Percentiles rank a stretch among this genome's conserved stretches.
These are phyloP conservation scores for Puffinus mauretanicus DNA, from an alignment of 2,113 vertebrate species.

Conservation along the genomic window DNA sequence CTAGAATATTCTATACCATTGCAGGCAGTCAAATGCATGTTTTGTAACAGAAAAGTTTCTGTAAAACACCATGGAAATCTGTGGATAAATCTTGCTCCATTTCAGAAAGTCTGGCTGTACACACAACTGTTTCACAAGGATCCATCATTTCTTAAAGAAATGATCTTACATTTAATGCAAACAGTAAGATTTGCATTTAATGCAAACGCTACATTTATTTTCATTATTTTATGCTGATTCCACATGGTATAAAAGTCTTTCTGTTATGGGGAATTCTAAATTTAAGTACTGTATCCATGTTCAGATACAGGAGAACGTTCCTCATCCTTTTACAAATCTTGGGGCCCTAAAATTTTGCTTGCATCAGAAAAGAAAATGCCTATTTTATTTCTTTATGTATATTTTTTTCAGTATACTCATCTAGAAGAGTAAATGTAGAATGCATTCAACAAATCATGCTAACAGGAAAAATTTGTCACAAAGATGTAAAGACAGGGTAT, in stretches of 20 bases:
- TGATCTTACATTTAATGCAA: not conserved
- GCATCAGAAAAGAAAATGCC: not conserved
- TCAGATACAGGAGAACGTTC: not conserved
- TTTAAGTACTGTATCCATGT: not conserved
- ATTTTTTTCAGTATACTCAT: not conserved
- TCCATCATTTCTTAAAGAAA: not conserved
- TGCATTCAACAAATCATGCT: not conserved
- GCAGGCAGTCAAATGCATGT: not conserved
- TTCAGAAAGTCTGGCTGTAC: not conserved
- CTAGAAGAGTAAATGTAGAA: not conserved
- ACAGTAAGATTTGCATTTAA: not conserved
- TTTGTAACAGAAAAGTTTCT: not conserved
- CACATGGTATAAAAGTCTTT: not conserved
- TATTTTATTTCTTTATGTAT: not conserved
- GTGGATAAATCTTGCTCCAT: not conserved
- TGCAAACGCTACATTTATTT: not conserved
- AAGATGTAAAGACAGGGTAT: not conserved
- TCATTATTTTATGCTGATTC: not conserved
- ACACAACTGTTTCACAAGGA: not conserved
- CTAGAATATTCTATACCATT: not conserved
- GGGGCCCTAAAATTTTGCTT: not conserved
- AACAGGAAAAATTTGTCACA: not conserved
- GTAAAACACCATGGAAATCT: not conserved
- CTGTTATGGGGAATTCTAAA: not conserved
- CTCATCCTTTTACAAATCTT: not conserved